Evolutionary conservation across 2,888 invertebrate species (phyloP), one percentile per base, ranked within the genome.

Genomic region (Trachelus stipa): DNA sequence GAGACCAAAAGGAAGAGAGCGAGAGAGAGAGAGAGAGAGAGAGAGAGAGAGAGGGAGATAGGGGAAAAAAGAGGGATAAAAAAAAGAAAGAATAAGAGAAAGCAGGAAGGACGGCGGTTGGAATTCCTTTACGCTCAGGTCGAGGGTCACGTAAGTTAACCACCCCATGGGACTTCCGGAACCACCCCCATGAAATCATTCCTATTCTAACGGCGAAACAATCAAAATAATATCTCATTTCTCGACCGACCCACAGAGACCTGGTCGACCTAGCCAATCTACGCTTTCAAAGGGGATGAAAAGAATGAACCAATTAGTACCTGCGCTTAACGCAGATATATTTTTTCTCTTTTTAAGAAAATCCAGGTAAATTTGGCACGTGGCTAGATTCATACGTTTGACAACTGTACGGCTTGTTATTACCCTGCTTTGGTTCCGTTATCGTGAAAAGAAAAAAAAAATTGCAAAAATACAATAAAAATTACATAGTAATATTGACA

Each of bases 161-260:
- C 77, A 73, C 33, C 69, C 73, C 77, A 31, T 73, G 76, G 73
- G 69, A 76, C 40, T 69, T 40, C 56, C 33, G 56, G 73, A 31
- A 33, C 31, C 31, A 80, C 73, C 77, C 73, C 37, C 80, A 68
- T 34, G 75, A 71, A 74, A 73, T 79, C 79, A 82, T 82, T 82
- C 74, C 80, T 78, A 81, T 81, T 82, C 82, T 80, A 79, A 81
- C 81, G 81, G 81, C 78, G 79, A 82, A 81, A 82, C 82, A 81
- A 81, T 82, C 81, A 77, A 81, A 81, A 78, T 78, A 80, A 81
- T 82, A 82, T 82, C 80, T 81, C 82, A 82, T 80, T 74, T 81
- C 78, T 69, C 76, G 76, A 74, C 71, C 68, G 71, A 71, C 71
- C 71, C 71, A 33, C 71, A 12, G 71, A 71, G 71, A 71, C 71